Evolutionary conservation across 2,113 vertebrate species (phyloP).

Genomic region (Nannospalax galili): DNA sequence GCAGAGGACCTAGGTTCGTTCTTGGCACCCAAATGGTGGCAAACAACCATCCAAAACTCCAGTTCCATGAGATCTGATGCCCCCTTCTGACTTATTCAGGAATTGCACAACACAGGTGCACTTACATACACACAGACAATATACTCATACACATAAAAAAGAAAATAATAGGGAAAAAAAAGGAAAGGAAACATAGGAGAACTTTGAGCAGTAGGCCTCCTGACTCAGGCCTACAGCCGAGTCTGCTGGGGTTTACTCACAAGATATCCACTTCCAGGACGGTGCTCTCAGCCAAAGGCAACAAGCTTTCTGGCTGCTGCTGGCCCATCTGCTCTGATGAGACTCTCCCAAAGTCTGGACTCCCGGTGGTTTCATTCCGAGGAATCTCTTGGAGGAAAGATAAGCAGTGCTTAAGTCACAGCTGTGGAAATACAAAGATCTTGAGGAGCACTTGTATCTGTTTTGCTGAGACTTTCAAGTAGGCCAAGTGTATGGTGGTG

Average conservation of each 20-base stretch:
- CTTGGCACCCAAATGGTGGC: no score
- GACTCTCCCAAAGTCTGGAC: constrained; percentile 64
- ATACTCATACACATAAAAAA: no score
- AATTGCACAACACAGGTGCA: no score
- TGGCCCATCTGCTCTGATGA: constrained; percentile 73
- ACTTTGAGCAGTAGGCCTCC: constrained; percentile 22
- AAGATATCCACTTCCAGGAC: constrained; percentile 18
- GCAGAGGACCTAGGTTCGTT: no score
- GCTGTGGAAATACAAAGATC: constrained; percentile 75
- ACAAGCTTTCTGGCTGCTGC: constrained; percentile 65
- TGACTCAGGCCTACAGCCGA: background rate
- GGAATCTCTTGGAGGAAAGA: constrained; percentile 72
- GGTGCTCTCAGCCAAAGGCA: constrained; percentile 75
- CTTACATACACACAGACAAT: no score
- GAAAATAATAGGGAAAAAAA: background rate
- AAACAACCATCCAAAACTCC: no score
- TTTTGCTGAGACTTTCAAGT: background rate
- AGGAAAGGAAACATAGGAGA: background rate
- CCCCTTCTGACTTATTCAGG: no score
- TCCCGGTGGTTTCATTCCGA: constrained; percentile 78
- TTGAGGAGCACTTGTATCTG: background rate
- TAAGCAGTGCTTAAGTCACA: constrained; percentile 65
- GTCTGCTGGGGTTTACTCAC: constrained; percentile 58
- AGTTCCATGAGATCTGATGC: no score
- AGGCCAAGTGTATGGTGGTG: background rate